Evolutionary conservation across 2,888 invertebrate species (phyloP), one percentile per base, ranked within the genome.

Genomic region (Peribatodes rhomboidaria): DNA sequence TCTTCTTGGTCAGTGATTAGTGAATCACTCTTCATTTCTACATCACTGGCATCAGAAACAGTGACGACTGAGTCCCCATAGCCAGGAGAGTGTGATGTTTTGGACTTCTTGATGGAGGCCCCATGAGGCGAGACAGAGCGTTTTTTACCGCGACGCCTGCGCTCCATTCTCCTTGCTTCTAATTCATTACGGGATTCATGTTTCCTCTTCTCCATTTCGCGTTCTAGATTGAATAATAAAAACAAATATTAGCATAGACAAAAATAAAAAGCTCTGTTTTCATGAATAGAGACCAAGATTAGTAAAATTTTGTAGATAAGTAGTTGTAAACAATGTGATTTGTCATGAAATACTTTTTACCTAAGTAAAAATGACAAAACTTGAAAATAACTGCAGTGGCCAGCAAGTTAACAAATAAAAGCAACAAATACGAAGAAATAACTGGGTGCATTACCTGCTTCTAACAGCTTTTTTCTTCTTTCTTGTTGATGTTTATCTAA

Each of bases 151-250:
- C 92, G 87, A 47, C 95, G 94, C 1, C 95, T 90, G 42, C 94
- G 88, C 69, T 94, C 94, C 76, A 95, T 92, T 46, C 97, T 94
- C 13, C 97, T 94, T 0, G 97, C 96, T 83, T 97, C 96, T 14
- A 97, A 85, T 81, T 97, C 97, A 58, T 94, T 94, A 20, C 96
- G 94, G 0, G 96, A 96, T 57, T 95, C 95, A 83, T 97, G 96
- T 84, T 97, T 97, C 59, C 97, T 94, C 73, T 96, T 94, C 2
- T 96, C 96, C 95, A 96, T 97, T 89, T 97, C 96, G 33, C 97
- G 91, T 78, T 96, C 96, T 92, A 74, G 16, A n/a, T n/a, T n/a
- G n/a, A n/a, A n/a, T n/a, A 88, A 86, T 9, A 66, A 58, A 61
- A 61, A 61, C 10, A 11, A 11, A 11, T 44, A 44, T 20, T 9